Evolutionary conservation across 2,797 vertebrate genomes (phyloP), one percentile per base, ranked within the genome.

Genomic region (Rhabdomys pumilio): DNA sequence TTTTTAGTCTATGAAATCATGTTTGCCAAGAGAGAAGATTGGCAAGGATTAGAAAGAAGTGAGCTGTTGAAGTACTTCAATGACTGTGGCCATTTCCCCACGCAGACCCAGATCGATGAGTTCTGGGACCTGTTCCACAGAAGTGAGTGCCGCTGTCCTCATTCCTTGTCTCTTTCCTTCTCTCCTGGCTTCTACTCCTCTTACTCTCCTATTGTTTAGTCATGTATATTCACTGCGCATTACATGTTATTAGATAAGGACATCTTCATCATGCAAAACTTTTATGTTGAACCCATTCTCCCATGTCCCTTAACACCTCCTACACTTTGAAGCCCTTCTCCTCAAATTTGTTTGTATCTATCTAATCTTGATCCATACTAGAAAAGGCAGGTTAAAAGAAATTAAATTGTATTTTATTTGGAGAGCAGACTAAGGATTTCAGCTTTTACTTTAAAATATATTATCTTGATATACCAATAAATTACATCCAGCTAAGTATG

Each of bases 1-100:
- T 57, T 82, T 95, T 97, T 85, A 97, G 97, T 96, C 90, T 98
- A 97, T 95, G 97, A 98, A 98, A 93, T 76, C 7, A 22, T 94
- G 87, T 98, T 98, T 98, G 82, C 79, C 75, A 97, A 97, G 96
- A 96, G 94, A 85, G 88, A 92, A 72, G 69, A 67, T 22, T 90
- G 81, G 91, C 95, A 97, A 96, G 97, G 96, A 26, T 65, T 98
- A 69, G 83, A 95, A 72, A 98, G 93, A 98, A 94, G 87, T 34
- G 34, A 97, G 44, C 90, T 98, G 0, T 89, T 83, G 59, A 96
- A 95, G 12, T 97, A 89, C 92, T 97, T 98, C 97, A 97, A 90
- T 14, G 94, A 97, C 24, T 98, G 96, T 91, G 97, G 94, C 24
- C 97, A 93, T 76, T 98, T 97, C 73, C 19, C 96, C 84, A 6